Evolutionary conservation across 2,113 vertebrate species (phyloP).

Genomic region (Progne subis): DNA sequence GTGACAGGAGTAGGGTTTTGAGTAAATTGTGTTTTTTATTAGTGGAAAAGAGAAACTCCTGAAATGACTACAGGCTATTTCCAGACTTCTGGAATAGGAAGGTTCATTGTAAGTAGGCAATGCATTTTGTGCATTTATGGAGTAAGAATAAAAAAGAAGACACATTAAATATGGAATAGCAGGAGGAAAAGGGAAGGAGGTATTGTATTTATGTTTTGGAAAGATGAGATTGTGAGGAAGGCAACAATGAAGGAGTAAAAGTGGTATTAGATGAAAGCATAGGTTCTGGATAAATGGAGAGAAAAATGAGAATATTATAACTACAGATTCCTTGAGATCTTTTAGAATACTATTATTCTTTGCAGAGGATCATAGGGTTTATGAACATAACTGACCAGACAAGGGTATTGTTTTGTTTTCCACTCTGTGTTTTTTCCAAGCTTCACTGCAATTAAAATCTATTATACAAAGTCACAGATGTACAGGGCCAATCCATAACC

Average conservation of each 20-base stretch:
- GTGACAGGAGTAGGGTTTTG: neutral
- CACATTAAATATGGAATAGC: neutral
- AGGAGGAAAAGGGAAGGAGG: neutral
- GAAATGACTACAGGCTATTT: neutral
- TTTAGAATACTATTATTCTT: neutral
- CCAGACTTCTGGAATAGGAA: neutral
- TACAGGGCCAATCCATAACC: conserved; percentile 30
- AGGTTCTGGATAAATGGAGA: neutral
- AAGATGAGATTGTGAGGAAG: neutral
- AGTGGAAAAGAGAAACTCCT: neutral
- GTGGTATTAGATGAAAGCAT: neutral
- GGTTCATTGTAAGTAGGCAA: neutral
- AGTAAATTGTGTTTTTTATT: neutral
- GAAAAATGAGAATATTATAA: neutral
- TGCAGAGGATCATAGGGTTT: neutral
- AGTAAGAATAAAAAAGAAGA: neutral
- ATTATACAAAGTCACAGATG: neutral
- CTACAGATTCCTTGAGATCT: neutral
- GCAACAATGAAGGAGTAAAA: neutral
- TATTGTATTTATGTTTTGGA: neutral
- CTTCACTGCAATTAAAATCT: conserved; percentile 19
- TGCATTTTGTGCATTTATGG: neutral
- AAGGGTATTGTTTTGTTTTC: neutral
- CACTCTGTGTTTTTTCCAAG: neutral
- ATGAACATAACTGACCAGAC: neutral